Base-by-base conservation (phyloP, 2,797 vertebrate genomes). In the Distichodus sexfasciatus region DNA sequence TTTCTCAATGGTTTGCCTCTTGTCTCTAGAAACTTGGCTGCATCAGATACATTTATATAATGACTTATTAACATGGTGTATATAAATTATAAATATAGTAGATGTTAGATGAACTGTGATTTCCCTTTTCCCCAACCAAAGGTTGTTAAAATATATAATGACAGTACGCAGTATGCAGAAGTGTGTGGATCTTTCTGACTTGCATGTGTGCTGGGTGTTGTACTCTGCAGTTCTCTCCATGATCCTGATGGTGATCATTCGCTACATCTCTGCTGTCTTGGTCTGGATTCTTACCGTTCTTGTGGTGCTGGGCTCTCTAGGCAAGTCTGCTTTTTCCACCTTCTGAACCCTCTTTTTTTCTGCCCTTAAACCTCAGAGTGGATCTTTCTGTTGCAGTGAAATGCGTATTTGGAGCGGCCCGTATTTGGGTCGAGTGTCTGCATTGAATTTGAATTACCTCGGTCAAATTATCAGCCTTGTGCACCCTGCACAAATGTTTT, bases 201-300 rank as follows among this genome's bases (percentile, higher is more conserved):
- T 64, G 38, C 36, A 41, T 78, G 50, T 46, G 54, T 53, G 51
- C 47, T 80, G 79, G 76, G 53, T 79, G n/a, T n/a, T n/a, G 67
- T 41, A 41, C 61, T 65, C 71, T 89, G 41, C 90, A 99, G 97
- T 94, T 79, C 89, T 99, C 26, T 98, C 97, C 63, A 98, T 98
- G 95, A 89, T 95, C 82, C 90, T 98, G 85, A 98, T 97, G 96
- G 89, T 98, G 76, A 92, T 98, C 83, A 97, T 99, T 66, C 94
- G 97, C 24, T 99, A 97, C 88, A 99, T 99, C 89, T 99, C 97
- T 14, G 94, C 94, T 58, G 85, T 98, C 41, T 93, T 99, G 66
- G 94, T 98, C 72, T 98, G 97, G 96, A 96, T 98, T 87, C 88
- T 99, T 82, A 98, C 96, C 31, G 87, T 91, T 73, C 83, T 97